phyloP scores from a whole-genome alignment of 2,888 invertebrate genomes.

The Trachelus troglodyta region DNA sequence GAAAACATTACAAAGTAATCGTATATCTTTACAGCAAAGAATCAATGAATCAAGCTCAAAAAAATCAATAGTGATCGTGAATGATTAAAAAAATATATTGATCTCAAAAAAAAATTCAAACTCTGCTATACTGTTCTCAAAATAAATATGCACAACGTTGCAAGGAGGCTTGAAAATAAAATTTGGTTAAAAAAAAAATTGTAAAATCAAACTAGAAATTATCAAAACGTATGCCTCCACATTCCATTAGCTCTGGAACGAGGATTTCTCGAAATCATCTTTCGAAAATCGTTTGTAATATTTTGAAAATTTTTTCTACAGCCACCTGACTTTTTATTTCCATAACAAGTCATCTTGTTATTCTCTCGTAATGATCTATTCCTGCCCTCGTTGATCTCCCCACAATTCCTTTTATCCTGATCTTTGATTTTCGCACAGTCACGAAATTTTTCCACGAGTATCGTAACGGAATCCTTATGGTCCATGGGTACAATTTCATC shows the following conservation, averaged over 20 bases:
- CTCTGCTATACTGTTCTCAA: neutral
- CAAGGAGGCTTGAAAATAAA: neutral
- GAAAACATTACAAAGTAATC: neutral
- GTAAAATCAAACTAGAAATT: neutral
- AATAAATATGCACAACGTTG: neutral
- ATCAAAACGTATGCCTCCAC: neutral
- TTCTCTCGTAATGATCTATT: neutral
- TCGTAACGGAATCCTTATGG: slow-evolving; percentile 57
- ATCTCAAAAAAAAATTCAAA: no score
- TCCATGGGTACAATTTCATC: slow-evolving; percentile 31
- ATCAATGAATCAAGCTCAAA: neutral
- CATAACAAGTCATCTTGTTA: neutral
- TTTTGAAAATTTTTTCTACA: neutral
- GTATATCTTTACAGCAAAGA: neutral
- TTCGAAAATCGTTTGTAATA: neutral
- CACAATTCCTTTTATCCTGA: neutral
- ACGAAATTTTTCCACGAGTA: slow-evolving; percentile 51
- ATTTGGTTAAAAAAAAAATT: neutral
- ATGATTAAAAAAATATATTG: neutral
- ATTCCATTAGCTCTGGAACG: neutral
- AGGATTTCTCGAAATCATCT: neutral
- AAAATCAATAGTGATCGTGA: neutral
- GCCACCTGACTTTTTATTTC: neutral
- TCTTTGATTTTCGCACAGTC: neutral
- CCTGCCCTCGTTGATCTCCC: neutral